These are phyloP conservation scores for Motacilla tschutschensis DNA, from an alignment of 2,113 vertebrate species.

Conservation along the genomic window DNA sequence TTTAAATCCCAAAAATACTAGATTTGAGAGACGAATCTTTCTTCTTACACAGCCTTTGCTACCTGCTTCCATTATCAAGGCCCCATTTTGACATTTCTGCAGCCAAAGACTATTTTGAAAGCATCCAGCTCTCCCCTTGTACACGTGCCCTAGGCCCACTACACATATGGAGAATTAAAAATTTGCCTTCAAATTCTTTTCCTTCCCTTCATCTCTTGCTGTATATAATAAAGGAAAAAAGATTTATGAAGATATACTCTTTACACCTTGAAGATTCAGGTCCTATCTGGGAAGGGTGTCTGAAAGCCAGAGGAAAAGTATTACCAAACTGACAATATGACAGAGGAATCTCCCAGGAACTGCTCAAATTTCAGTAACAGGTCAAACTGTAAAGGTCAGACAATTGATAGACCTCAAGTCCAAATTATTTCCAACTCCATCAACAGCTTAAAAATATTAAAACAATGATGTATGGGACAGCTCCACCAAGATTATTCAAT, in stretches of 20 bases:
- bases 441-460: background rate
- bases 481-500: background rate
- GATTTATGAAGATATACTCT: background rate
- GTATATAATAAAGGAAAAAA: background rate
- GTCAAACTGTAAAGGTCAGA: background rate
- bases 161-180: background rate
- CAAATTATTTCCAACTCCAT: background rate
- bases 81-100: background rate
- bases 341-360: background rate
- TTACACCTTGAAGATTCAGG: background rate
- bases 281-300: background rate
- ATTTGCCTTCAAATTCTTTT: background rate
- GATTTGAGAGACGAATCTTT: background rate
- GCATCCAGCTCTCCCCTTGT: background rate
- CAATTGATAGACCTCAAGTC: fast-evolving
- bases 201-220: background rate
- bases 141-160: background rate
- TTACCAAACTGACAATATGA: background rate
- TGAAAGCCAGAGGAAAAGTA: background rate
- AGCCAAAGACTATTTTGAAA: background rate
- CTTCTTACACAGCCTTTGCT: background rate
- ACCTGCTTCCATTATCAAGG: background rate
- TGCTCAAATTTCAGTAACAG: background rate
- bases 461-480: background rate
- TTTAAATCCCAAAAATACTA: background rate